Conservation (phyloP, 37 sponge, comb jelly and placozoan genomes). For the Ianthella basta region DNA sequence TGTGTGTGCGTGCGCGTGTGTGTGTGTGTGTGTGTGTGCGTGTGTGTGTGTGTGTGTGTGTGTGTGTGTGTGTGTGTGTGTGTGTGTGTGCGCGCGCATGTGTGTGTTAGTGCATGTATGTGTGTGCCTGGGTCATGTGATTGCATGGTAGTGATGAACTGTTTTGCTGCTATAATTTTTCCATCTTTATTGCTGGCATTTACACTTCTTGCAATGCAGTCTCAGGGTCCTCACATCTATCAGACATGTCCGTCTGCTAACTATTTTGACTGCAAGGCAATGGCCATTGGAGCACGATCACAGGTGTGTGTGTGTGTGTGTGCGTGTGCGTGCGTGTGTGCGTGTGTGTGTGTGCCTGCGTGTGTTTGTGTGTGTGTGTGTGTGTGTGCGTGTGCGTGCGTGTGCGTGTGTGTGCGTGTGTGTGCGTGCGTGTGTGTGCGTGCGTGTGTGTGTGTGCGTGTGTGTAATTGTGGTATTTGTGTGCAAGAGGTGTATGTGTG, state of each 20-base stretch:
- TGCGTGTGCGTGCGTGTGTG: background rate
- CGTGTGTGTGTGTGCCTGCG: background rate
- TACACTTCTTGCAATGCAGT: constrained; percentile 23
- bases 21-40: constrained; percentile 17
- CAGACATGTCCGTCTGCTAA: constrained; percentile 98
- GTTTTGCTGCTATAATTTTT: background rate
- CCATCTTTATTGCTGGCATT: background rate
- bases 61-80: constrained; percentile 36
- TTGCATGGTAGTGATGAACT: constrained; percentile 1
- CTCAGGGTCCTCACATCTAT: constrained; percentile 88
- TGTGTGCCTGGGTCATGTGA: constrained; percentile 22
- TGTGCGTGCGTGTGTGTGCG: constrained; percentile 45
- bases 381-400: constrained; percentile 15
- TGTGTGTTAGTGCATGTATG: constrained; percentile 31
- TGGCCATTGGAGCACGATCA: constrained; percentile 99
- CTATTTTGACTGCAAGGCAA: constrained; percentile 97
- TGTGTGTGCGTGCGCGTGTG: background rate
- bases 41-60: constrained; percentile 37
- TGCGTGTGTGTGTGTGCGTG: constrained; percentile 16
- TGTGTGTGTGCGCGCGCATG: constrained; percentile 35
- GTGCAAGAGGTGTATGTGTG: background rate
- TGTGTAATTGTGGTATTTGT: constrained; percentile 9
- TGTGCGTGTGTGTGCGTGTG: constrained; percentile 36
- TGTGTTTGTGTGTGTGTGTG: constrained; percentile 28
- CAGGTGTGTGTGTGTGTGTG: constrained; percentile 54